Evolutionary conservation across 2,797 vertebrate genomes (phyloP).

Genomic region (Mormyrops attenuatus): DNA sequence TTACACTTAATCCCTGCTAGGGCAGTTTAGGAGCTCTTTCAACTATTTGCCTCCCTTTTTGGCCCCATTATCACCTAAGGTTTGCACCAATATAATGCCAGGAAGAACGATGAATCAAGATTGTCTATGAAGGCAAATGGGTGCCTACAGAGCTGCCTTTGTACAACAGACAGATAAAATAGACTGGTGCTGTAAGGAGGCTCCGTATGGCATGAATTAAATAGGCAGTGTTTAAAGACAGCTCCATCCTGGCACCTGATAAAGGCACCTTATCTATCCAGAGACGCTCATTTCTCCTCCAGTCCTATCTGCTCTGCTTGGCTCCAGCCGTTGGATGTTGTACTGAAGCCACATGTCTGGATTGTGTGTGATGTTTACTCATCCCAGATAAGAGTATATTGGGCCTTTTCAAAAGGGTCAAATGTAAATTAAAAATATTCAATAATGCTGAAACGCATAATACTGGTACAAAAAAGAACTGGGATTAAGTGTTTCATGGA

Average conservation of each 20-base stretch:
- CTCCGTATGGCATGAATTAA: conserved; percentile 35
- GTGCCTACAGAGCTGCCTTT: conserved; percentile 36
- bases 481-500: conserved; percentile 15
- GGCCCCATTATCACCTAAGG: conserved; percentile 46
- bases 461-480: neutral
- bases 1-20: conserved; percentile 31
- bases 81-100: conserved; percentile 40
- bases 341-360: conserved; percentile 33
- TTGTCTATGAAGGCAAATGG: conserved; percentile 48
- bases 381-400: conserved; percentile 9
- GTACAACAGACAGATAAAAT: conserved; percentile 44
- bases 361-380: conserved; percentile 40
- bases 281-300: conserved; percentile 35
- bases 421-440: conserved; percentile 30
- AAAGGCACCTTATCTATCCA: conserved; percentile 44
- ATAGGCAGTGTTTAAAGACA: conserved; percentile 32
- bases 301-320: conserved; percentile 36
- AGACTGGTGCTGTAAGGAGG: conserved; percentile 40
- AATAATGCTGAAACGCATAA: neutral
- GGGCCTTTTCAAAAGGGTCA: neutral
- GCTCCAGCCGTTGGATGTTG: conserved; percentile 21
- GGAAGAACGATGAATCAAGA: conserved; percentile 41
- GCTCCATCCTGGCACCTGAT: conserved; percentile 39
- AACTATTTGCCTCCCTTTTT: conserved; percentile 28
- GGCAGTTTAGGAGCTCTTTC: conserved; percentile 23